Evolutionary conservation across 2,113 vertebrate genomes (phyloP).

Genomic region (Nansenia antarctica): DNA sequence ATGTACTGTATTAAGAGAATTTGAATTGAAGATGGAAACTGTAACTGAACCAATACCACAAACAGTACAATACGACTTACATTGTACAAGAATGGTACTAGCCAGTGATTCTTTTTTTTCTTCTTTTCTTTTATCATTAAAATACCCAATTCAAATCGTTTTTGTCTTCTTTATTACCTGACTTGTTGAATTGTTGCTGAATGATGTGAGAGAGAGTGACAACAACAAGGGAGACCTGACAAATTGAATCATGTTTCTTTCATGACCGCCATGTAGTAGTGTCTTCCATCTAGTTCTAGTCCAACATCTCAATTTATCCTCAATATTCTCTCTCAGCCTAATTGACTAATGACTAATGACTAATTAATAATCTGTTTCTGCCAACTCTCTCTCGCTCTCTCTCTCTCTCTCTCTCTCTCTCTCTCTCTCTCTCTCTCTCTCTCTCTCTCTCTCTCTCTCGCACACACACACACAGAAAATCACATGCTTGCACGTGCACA

Average conservation of each 20-base stretch:
- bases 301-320: neutral
- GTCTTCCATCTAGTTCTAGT: neutral
- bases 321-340: neutral
- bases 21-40: slow-evolving; percentile 39
- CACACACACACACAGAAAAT: neutral
- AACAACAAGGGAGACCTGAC: neutral
- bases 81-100: slow-evolving; percentile 46
- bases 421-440: no score
- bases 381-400: no score
- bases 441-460: no score
- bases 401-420: no score
- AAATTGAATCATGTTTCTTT: neutral
- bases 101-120: slow-evolving; percentile 46
- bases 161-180: slow-evolving; percentile 34
- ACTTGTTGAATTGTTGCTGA: neutral
- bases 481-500: neutral
- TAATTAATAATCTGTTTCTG: neutral
- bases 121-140: slow-evolving; percentile 53
- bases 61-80: slow-evolving; percentile 37
- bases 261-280: neutral
- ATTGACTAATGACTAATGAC: neutral
- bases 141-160: slow-evolving; percentile 39
- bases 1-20: slow-evolving; percentile 26
- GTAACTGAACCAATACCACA: slow-evolving; percentile 40
- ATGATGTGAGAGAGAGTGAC: neutral